Conservation (phyloP, 1,140 invertebrate genomes). For the Diachasmimorpha longicaudata region DNA sequence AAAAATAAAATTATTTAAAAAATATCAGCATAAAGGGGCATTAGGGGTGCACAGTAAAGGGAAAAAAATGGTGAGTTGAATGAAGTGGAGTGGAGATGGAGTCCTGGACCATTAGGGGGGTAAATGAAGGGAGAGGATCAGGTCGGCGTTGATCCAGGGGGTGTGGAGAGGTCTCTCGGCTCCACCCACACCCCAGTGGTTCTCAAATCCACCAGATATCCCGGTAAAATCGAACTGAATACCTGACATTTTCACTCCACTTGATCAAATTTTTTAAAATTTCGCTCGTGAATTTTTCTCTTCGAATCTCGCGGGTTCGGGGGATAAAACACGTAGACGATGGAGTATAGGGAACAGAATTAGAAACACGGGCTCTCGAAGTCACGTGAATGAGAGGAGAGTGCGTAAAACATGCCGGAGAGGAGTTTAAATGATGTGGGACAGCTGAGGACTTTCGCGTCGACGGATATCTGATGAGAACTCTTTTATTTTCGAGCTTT, state of each 20-base stretch:
- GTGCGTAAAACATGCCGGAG: slow-evolving; percentile 28
- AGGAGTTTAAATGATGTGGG: slow-evolving; percentile 37
- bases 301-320: not conserved
- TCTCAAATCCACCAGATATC: not conserved
- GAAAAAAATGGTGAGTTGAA: not conserved
- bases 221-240: not conserved
- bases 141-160: not conserved
- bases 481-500: not conserved
- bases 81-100: not conserved
- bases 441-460: slow-evolving; percentile 37
- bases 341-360: slow-evolving; percentile 33
- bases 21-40: too few relatives aligned
- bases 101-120: not conserved
- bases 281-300: not conserved
- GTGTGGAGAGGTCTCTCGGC: not conserved
- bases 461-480: slow-evolving; percentile 1
- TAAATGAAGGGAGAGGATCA: not conserved
- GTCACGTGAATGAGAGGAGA: slow-evolving; percentile 27
- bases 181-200: slow-evolving; percentile 22
- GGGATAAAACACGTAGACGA: not conserved
- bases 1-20: too few relatives aligned
- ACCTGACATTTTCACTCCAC: not conserved
- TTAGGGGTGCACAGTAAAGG: not conserved
- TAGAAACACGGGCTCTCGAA: slow-evolving; percentile 22
- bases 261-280: too few relatives aligned